Base-by-base conservation (phyloP, 2,797 vertebrate genomes). In the Parambassis ranga region DNA sequence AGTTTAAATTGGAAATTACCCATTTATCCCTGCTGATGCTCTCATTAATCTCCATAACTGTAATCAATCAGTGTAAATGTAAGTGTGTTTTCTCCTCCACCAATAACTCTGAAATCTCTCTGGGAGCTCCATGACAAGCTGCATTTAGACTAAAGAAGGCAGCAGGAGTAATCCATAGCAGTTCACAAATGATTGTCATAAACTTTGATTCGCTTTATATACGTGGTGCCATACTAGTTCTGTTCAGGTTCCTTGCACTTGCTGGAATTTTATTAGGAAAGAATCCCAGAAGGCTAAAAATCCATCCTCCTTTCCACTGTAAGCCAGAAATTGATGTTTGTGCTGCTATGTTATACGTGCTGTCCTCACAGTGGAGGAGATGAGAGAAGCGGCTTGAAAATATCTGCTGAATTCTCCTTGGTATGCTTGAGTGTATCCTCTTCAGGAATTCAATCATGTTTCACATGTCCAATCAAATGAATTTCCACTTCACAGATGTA, bases 241-340 rank as follows among this genome's bases (percentile, higher is more conserved):
- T 48, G 62, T 74, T 82, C 61, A 56, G 64, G 47, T 74, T 79
- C 55, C 67, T 38, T 66, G 57, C 73, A 65, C 68, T 75, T 68
- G 43, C 57, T 44, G 69, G 71, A 67, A 71, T 86, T 88, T 72
- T 83, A 82, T 86, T 80, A 76, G 48, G 38, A 30, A 73, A 74
- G 66, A 60, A 82, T 87, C 82, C 76, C 82, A 78, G 70, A 83
- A 82, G 79, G 69, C 65, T 51, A 65, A 59, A 82, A 84, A 84
- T 82, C 75, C 61, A 84, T 84, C 83, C 77, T 82, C 41, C 64
- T 81, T 77, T 82, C 35, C 79, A 74, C 79, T 71, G 75, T 84
- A 80, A 83, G 82, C 74, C 65, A 79, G 73, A 87, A 87, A 87
- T 86, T 81, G 79, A 83, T 87, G 85, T 88, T 86, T 87, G 81